Evolutionary conservation across 2,113 vertebrate species (phyloP), one percentile per base, ranked within the genome.

Genomic region (Oncorhynchus masou): DNA sequence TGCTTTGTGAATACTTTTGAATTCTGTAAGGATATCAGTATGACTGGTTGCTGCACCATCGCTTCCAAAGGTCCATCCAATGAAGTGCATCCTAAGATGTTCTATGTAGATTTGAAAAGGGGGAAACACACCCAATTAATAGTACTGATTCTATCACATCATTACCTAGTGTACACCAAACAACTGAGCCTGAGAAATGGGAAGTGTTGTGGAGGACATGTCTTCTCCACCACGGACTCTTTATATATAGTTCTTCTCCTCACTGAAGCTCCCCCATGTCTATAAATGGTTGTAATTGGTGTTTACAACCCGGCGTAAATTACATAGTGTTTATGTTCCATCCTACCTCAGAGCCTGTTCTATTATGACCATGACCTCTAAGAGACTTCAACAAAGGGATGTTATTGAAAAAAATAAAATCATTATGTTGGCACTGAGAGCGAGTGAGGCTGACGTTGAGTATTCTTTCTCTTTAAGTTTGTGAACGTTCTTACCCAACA

Each of bases 201-300:
- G 74, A 59, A 72, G 8, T 31, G 19, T 9, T 60, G 11, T n/a
- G 11, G 64, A 70, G 16, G 51, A 54, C 51, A 76, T 72, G 79
- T 85, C 82, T 85, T 79, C 79, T 15, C 27, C 57, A 22, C 39
- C 6, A 45, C 75, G 1, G 64, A 78, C 83, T 45, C 84, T 85
- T 54, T 86, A 78, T 76, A 85, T 85, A 80, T 87, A 83, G 74
- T 82, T 79, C 78, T 84, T 74, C 68, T 83, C 67, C 49, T 66
- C 45, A 27, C 34, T 68, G 68, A 57, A 59, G 57, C 24, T 64
- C 66, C 34, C 48, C 74, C 39, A 60, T 49, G 27, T 83, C 86
- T 89, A 88, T 86, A 91, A 90, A 88, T 86, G 84, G 78, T 48
- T 83, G 76, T 81, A 86, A 90, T 76, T 83, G 74, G 81, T 84